Evolutionary conservation across 2,888 invertebrate genomes (phyloP).

Genomic region (Drosophila borborema): DNA sequence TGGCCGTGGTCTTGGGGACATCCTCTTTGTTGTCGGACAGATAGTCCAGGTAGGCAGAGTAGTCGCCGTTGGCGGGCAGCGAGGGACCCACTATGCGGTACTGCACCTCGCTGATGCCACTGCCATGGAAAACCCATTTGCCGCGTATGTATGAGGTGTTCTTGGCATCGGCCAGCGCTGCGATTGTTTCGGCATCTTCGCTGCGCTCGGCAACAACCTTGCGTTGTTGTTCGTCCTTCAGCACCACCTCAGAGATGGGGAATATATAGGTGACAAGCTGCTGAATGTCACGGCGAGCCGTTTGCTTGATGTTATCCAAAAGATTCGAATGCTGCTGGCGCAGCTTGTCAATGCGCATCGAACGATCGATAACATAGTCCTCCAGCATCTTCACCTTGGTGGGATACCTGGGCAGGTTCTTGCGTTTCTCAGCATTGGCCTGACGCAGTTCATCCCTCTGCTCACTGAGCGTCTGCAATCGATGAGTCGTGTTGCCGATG

Average conservation of each 20-base stretch:
- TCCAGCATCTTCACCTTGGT: slow-evolving; percentile 88
- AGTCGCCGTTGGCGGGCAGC: slow-evolving; percentile 93
- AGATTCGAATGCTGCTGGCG: slow-evolving; percentile 86
- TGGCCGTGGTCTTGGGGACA: slow-evolving; percentile 84
- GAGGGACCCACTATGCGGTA: slow-evolving; percentile 93
- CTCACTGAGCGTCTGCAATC: slow-evolving; percentile 85
- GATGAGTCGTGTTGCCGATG: slow-evolving; percentile 83
- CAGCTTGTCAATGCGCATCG: slow-evolving; percentile 86
- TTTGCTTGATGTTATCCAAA: slow-evolving; percentile 87
- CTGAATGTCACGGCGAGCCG: slow-evolving; percentile 87
- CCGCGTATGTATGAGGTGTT: slow-evolving; percentile 92
- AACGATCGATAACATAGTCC: slow-evolving; percentile 86
- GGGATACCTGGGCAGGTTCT: slow-evolving; percentile 88
- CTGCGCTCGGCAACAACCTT: slow-evolving; percentile 53
- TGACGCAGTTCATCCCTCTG: slow-evolving; percentile 84
- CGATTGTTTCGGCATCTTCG: slow-evolving; percentile 85
- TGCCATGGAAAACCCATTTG: slow-evolving; percentile 89
- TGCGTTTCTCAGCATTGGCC: slow-evolving; percentile 85
- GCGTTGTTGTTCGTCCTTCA: slow-evolving; percentile 80
- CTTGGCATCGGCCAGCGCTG: slow-evolving; percentile 89
- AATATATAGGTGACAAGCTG: slow-evolving; percentile 90
- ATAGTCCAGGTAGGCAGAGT: slow-evolving; percentile 91
- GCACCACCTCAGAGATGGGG: slow-evolving; percentile 86
- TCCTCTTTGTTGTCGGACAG: slow-evolving; percentile 87
- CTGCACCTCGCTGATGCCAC: slow-evolving; percentile 89